Base-by-base conservation (phyloP, 2,888 invertebrate genomes). In the Leptinotarsa tumamoca region DNA sequence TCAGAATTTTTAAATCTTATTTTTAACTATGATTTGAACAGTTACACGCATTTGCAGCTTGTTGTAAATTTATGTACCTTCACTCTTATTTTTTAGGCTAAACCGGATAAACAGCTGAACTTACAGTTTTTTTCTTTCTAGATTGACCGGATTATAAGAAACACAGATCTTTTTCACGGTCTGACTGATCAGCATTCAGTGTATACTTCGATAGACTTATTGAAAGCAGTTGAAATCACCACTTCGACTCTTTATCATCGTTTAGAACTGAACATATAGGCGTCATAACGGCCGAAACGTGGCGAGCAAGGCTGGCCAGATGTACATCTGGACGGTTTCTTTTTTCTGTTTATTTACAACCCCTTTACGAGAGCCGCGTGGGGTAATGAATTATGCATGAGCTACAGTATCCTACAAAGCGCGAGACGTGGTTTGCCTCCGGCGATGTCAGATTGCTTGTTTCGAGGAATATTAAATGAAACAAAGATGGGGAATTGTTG, bases 321-420 rank as follows among this genome's bases (percentile, higher is more conserved):
- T 63, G 43, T 63, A 63, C 63, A 63, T 63, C 63, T 63, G 33
- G 43, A 17, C 43, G 63, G 21, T 14, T 43, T 43, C 43, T 43
- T 68, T 72, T 78, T 77, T 75, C 71, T 72, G 78, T 78, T 78
- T 78, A 78, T 78, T 78, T 78, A 78, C 75, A 71, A 75, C 68
- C 74, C 72, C 75, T 73, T 77, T 78, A 80, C 78, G 71, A 76
- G 43, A 50, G 61, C 75, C 71, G 75, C 78, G 76, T 73, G 72
- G 77, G 74, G 61, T 43, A 51, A 77, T 81, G 81, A 81, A 81
- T 81, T 79, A 81, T 81, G 77, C 76, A 81, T 81, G 77, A 79
- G 74, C 56, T 72, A 63, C 63, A 63, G 63, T 63, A 63, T 63
- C 63, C 63, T 63, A 18, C 63, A 63, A 63, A 63, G 43, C 63